Conservation (phyloP, 2,113 vertebrate genomes). For the Gymnarchus niloticus region DNA sequence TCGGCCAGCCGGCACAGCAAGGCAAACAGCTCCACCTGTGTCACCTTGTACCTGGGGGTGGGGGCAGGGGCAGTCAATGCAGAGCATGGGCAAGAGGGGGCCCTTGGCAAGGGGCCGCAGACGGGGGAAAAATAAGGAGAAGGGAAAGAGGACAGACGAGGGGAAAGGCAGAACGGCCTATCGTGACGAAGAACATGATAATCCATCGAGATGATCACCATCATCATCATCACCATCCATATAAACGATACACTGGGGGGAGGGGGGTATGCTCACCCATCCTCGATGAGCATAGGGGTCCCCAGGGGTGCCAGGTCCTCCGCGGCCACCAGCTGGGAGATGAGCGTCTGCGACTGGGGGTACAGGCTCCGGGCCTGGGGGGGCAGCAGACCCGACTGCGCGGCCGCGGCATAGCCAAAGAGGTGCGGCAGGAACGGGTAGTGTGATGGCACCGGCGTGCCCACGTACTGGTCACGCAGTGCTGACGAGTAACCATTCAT, state of each 20-base stretch:
- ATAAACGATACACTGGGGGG: no score
- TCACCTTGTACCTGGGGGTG: conserved; percentile 82
- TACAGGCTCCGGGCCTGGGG: conserved; percentile 81
- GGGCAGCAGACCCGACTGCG: conserved; percentile 80
- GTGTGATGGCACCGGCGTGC: conserved; percentile 80
- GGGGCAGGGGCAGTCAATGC: not conserved
- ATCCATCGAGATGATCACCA: no score
- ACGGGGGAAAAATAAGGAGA: not conserved
- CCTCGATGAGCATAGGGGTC: conserved; percentile 95
- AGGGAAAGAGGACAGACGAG: not conserved
- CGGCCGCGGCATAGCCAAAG: conserved; percentile 72
- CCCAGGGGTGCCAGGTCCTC: conserved; percentile 85
- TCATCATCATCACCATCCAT: no score
- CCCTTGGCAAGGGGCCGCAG: not conserved
- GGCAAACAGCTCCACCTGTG: conserved; percentile 93
- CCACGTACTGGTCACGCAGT: conserved; percentile 90
- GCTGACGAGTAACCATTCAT: conserved; percentile 85
- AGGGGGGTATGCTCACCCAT: conserved; percentile 88
- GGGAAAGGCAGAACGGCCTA: not conserved
- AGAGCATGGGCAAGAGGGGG: not conserved
- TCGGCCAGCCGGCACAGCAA: conserved; percentile 93
- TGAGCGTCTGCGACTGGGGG: conserved; percentile 85
- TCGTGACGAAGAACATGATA: no score
- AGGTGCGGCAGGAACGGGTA: conserved; percentile 96
- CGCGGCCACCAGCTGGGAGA: conserved; percentile 85